Conservation (phyloP, 2,888 invertebrate genomes). For the Thelaira solivaga region DNA sequence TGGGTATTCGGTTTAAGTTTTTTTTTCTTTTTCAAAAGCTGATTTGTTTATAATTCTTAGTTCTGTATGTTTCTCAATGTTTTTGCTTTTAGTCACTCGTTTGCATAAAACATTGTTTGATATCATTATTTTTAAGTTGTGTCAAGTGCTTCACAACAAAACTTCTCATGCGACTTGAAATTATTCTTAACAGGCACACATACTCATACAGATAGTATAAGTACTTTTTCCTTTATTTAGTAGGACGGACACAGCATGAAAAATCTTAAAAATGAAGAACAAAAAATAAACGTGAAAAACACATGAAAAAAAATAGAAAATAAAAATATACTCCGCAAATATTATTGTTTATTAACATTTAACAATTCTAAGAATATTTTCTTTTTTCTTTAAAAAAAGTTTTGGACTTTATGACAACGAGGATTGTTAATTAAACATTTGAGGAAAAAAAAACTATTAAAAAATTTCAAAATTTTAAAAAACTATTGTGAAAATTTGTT, state of each 20-base stretch:
- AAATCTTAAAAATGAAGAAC: neutral
- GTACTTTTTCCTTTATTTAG: neutral
- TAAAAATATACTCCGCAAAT: conserved; percentile 8
- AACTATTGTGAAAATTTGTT: no score
- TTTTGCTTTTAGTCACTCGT: conserved; percentile 28
- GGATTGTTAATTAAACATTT: no score
- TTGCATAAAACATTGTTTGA: conserved; percentile 57
- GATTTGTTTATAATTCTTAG: conserved; percentile 15
- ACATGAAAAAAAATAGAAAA: neutral
- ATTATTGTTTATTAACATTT: conserved; percentile 39
- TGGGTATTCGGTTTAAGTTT: conserved; percentile 22
- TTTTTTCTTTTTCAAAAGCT: neutral
- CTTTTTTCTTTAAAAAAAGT: no score
- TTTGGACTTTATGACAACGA: no score
- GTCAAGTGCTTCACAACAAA: conserved; percentile 54
- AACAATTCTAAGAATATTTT: conserved; percentile 11
- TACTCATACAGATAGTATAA: neutral
- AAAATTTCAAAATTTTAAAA: no score
- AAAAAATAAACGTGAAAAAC: neutral
- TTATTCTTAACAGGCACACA: conserved; percentile 35
- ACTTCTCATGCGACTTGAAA: conserved; percentile 42
- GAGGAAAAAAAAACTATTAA: no score
- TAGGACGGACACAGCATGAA: neutral
- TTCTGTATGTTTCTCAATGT: neutral
- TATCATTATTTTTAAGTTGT: conserved; percentile 60